phyloP scores from a whole-genome alignment of 2,888 invertebrate genomes.

The Drosophila macrospina region DNA sequence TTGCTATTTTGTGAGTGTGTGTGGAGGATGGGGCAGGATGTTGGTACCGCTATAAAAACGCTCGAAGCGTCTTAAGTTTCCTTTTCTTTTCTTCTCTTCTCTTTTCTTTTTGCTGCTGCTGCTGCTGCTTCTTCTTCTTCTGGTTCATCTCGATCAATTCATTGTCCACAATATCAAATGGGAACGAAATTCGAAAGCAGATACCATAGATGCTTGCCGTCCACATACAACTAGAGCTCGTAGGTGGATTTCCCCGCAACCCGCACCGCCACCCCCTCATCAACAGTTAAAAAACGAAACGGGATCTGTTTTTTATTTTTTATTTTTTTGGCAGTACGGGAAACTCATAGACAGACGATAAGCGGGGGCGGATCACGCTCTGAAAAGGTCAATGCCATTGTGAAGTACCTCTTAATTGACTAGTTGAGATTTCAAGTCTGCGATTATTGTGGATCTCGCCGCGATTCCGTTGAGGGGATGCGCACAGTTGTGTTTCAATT shows the following conservation, averaged over 20 bases:
- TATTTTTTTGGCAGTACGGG: background rate
- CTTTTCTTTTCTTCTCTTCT: constrained; percentile 57
- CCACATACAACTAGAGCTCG: constrained; percentile 13
- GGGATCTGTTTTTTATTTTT: constrained; percentile 34
- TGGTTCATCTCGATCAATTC: constrained; percentile 13
- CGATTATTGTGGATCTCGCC: background rate
- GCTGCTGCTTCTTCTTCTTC: background rate
- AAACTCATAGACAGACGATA: background rate
- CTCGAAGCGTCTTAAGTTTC: constrained; percentile 78
- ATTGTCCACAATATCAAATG: constrained; percentile 47
- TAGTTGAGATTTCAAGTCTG: background rate
- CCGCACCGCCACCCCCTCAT: background rate
- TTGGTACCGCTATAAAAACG: constrained; percentile 82
- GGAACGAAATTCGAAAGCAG: constrained; percentile 63
- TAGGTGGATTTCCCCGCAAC: constrained; percentile 56
- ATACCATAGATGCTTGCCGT: constrained; percentile 62
- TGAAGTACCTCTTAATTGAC: constrained; percentile 6
- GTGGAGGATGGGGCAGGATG: constrained; percentile 71
- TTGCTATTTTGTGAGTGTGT: constrained; percentile 41
- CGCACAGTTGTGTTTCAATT: background rate
- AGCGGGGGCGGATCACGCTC: background rate
- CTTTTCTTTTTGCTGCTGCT: no score
- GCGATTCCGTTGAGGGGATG: background rate
- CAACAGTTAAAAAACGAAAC: constrained; percentile 15
- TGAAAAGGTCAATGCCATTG: constrained; percentile 41